Evolutionary conservation across 1,140 invertebrate genomes (phyloP), one percentile per base, ranked within the genome.

Genomic region (Aethina tumida): DNA sequence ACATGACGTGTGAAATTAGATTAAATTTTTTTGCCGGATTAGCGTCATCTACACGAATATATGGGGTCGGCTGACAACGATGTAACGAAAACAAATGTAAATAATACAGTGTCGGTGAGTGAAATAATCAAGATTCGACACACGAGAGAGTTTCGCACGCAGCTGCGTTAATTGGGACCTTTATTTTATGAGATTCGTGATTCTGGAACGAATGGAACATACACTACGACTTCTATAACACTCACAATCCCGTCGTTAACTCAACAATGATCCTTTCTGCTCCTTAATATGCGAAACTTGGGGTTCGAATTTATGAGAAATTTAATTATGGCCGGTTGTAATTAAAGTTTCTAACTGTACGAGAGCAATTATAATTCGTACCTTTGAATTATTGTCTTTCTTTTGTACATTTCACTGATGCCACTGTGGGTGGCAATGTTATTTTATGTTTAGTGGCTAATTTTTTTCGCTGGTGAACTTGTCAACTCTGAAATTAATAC

Each of bases 101-200:
- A n/a, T n/a, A n/a, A n/a, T n/a, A n/a, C n/a, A 5, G 24, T 13
- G 31, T 20, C 19, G 32, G 35, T 28, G 13, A 19, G 28, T 20
- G 30, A 35, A 34, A 39, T 27, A 40, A 49, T 49, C 42, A 41
- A 33, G 39, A 49, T 49, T 49, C 46, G 21, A 28, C 46, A 45
- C 47, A 49, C 43, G 35, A 30, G 35, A 35, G 29, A 16, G 42
- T 39, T 45, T 45, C 45, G 47, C 39, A 49, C 39, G 43, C 47
- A 49, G 47, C 43, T 49, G 47, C 39, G 47, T 49, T 49, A 49
- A 49, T 49, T 49, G 47, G 32, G 32, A 36, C 39, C 47, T 49
- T 49, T 49, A 49, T 49, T 49, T 49, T 45, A 49, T 45, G 35
- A 36, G 28, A 43, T 40, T 45, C 46, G 46, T 49, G 46, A 49